Evolutionary conservation across 2,888 invertebrate species (phyloP), one percentile per base, ranked within the genome.

Genomic region (Gasteruption jaculator): DNA sequence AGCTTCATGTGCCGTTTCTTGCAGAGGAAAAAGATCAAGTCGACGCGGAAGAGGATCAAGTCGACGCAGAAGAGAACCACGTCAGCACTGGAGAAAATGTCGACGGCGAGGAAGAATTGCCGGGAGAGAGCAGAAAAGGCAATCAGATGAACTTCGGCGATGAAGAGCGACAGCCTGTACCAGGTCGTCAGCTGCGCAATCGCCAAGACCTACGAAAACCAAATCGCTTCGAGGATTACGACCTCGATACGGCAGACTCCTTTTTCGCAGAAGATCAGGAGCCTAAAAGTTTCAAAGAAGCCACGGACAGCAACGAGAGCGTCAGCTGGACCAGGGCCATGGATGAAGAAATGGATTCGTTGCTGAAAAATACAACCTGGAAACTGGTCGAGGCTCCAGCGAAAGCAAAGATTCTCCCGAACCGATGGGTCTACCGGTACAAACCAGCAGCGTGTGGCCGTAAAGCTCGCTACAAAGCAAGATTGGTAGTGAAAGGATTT

Each of bases 401-500:
- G 1, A 24, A 19, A 6, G 4, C 18, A 16, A 41, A 8, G 10
- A 4, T 16, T 3, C 27, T 41, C 4, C 35, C 35, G 5, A 30
- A 24, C 16, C 19, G 31, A 15, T 41, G 41, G 36, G 24, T 30
- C 3, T 41, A 6, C 11, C 35, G 22, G 12, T 18, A 30, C 1
- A 54, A 53, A 45, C 35, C 34, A 20, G 45, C 52, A 27, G 45
- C 48, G 22, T 43, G 54, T 33, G 49, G 50, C 16, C 43, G 40
- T 22, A 38, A 54, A 12, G 41, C 46, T 19, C 35, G 48, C 5
- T 57, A 48, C 50, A 64, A 59, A 38, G 62, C 56, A 14, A 35
- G 62, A 22, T 48, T 61, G 4, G 60, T 60, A 21, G 56, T 50
- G 3, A 41, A 50, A 27, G 58, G 61, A 6, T 58, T 43, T 29